phyloP scores from a whole-genome alignment of 2,888 invertebrate genomes.

The Eupithecia abbreviata region DNA sequence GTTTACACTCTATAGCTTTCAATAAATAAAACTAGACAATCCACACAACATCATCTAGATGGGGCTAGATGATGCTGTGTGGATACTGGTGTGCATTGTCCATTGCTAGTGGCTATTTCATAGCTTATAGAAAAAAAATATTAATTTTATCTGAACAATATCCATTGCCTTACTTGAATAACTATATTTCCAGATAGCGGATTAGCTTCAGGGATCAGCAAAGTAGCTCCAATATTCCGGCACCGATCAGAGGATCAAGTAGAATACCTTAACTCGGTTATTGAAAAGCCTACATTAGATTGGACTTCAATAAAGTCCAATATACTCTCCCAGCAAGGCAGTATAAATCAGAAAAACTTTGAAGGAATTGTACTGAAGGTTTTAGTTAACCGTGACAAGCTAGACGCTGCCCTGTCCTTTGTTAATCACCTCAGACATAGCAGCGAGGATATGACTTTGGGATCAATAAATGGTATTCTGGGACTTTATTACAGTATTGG shows the following conservation, averaged over 20 bases:
- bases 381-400: constrained; percentile 72
- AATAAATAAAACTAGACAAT: no score
- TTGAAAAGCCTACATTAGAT: constrained; percentile 53
- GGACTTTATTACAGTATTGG: constrained; percentile 76
- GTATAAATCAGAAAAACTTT: constrained; percentile 78
- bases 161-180: neutral
- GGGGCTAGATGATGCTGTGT: no score
- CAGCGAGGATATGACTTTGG: constrained; percentile 81
- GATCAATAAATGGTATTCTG: constrained; percentile 84
- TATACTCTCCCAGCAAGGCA: constrained; percentile 65
- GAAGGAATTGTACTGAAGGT: constrained; percentile 85
- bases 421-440: constrained; percentile 79
- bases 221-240: constrained; percentile 5
- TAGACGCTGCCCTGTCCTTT: constrained; percentile 83
- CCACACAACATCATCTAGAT: no score
- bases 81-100: no score
- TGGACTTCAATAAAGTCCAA: constrained; percentile 74
- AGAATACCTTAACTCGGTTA: constrained; percentile 59
- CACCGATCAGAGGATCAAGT: constrained; percentile 54
- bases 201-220: constrained; percentile 39
- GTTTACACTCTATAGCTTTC: no score
- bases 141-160: neutral
- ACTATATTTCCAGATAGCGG: constrained; percentile 50
- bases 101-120: no score
- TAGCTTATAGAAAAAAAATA: neutral